phyloP scores from a whole-genome alignment of 1,140 invertebrate species.

The Cepaea nemoralis region DNA sequence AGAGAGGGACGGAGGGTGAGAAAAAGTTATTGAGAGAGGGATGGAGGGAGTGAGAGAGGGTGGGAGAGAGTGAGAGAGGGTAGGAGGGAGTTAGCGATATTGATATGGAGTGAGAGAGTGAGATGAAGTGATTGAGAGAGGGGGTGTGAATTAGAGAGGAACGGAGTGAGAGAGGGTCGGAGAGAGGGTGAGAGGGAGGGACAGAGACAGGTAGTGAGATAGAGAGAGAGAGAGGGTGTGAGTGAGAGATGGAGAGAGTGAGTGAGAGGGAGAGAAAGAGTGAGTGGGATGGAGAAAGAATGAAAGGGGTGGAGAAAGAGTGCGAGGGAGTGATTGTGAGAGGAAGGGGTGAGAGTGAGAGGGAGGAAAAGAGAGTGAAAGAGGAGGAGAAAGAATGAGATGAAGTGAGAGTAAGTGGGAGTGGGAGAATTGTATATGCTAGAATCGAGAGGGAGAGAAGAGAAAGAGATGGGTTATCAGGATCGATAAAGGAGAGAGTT shows the following conservation, averaged over 20 bases:
- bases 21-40: conserved; percentile 25
- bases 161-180: conserved; percentile 25
- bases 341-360: conserved; percentile 32
- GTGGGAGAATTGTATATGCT: no score
- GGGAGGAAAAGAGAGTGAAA: conserved; percentile 32
- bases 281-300: neutral
- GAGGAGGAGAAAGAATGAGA: conserved; percentile 31
- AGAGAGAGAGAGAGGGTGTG: conserved; percentile 28
- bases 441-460: no score
- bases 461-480: no score
- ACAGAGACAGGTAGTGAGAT: conserved; percentile 16
- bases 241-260: conserved; percentile 29
- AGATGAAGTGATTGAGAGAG: conserved; percentile 7
- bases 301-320: neutral
- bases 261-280: neutral
- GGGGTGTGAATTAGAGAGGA: neutral
- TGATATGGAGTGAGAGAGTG: neutral
- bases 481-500: no score
- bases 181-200: conserved; percentile 16
- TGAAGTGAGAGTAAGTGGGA: conserved; percentile 26
- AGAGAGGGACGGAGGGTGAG: no score
- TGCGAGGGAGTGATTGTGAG: conserved; percentile 18
- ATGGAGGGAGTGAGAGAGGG: conserved; percentile 20
- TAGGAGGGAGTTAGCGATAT: neutral
- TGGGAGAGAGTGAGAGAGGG: conserved; percentile 3